phyloP scores from a whole-genome alignment of 2,797 vertebrate genomes.

The Thunnus albacares region DNA sequence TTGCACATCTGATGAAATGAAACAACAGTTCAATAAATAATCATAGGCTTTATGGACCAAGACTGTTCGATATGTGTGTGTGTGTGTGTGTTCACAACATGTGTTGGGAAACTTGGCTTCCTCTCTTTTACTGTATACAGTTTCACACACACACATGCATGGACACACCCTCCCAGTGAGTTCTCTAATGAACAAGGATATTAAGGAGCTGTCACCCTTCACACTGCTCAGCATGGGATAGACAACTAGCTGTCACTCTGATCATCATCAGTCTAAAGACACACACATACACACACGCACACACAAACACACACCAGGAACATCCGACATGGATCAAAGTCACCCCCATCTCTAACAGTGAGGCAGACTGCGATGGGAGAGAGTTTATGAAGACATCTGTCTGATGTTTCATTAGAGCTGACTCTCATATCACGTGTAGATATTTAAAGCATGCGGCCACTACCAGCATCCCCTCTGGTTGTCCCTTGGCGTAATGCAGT shows the following conservation, averaged over 20 bases:
- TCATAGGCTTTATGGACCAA: slow-evolving; percentile 31
- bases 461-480: not conserved
- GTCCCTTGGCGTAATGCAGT: slow-evolving; percentile 26
- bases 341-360: slow-evolving; percentile 66
- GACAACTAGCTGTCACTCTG: slow-evolving; percentile 69
- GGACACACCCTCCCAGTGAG: slow-evolving; percentile 23
- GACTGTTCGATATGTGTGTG: slow-evolving; percentile 1
- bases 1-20: not conserved
- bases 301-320: slow-evolving; percentile 39
- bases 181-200: slow-evolving; percentile 64
- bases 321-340: slow-evolving; percentile 70
- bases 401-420: slow-evolving; percentile 77
- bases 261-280: slow-evolving; percentile 51
- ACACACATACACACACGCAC: slow-evolving; percentile 29
- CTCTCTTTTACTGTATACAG: slow-evolving; percentile 24
- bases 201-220: slow-evolving; percentile 64
- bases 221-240: slow-evolving; percentile 52
- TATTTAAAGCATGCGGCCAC: slow-evolving; percentile 59
- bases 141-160: slow-evolving; percentile 13
- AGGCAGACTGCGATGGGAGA: slow-evolving; percentile 41
- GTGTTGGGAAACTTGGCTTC: slow-evolving; percentile 8
- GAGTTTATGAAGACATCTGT: slow-evolving; percentile 77
- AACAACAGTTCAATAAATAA: slow-evolving; percentile 47
- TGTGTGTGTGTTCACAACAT: slow-evolving; percentile 25
- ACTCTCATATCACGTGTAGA: slow-evolving; percentile 52